These are phyloP conservation scores for Piaya cayana DNA, from an alignment of 2,113 vertebrate species.

Conservation along the genomic window DNA sequence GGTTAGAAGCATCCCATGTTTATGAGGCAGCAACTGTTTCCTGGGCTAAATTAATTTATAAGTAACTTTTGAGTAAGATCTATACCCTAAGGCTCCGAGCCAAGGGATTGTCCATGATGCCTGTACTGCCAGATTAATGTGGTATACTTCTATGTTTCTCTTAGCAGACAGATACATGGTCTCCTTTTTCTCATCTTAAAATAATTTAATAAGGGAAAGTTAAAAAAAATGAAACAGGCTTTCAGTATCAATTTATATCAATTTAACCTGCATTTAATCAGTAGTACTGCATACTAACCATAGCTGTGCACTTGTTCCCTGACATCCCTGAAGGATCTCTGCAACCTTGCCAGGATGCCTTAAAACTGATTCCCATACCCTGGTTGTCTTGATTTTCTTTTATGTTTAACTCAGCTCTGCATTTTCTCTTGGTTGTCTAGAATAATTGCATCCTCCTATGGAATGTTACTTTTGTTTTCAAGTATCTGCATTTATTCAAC, in stretches of 20 bases:
- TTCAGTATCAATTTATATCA: conserved; percentile 44
- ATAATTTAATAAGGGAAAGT: conserved; percentile 51
- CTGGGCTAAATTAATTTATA: conserved; percentile 18
- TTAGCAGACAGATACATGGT: neutral
- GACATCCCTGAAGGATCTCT: neutral
- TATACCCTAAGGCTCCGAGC: neutral
- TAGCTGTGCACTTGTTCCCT: neutral
- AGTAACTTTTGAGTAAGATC: neutral
- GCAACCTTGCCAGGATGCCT: neutral
- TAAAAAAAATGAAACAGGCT: conserved; percentile 56
- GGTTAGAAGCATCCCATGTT: neutral
- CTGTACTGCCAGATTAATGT: conserved; percentile 23
- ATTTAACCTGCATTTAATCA: conserved; percentile 10
- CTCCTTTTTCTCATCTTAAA: neutral
- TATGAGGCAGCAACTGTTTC: neutral
- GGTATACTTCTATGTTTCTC: neutral
- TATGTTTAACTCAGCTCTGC: neutral
- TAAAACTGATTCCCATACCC: neutral
- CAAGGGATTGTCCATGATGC: neutral
- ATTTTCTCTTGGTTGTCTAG: neutral
- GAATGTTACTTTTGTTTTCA: neutral
- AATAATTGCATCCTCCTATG: neutral
- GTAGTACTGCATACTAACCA: neutral
- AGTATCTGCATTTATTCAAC: neutral
- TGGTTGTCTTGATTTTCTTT: neutral